These are phyloP conservation scores for Spialia ferax DNA, from an alignment of 2,888 invertebrate genomes.

Conservation along the genomic window DNA sequence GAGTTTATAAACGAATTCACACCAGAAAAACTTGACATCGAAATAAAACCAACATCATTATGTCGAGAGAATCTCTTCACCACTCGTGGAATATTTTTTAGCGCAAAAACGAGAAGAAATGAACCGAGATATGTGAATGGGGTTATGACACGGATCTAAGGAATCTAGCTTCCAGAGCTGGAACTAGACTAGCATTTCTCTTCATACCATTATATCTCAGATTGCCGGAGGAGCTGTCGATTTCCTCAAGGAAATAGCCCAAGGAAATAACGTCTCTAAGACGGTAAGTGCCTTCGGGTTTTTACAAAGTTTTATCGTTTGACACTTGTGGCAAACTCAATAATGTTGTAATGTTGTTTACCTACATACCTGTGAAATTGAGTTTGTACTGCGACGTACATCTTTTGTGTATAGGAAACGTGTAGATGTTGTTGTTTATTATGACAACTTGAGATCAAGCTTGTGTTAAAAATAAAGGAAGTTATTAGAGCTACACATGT, in stretches of 20 bases:
- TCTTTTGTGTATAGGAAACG: background rate
- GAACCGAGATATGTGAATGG: conserved; percentile 43
- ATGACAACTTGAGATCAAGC: background rate
- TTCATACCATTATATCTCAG: conserved; percentile 48
- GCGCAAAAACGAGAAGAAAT: conserved; percentile 35
- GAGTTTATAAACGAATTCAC: conserved; percentile 17
- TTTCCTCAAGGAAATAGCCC: conserved; percentile 57
- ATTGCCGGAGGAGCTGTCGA: conserved; percentile 53
- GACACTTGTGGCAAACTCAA: conserved; percentile 13
- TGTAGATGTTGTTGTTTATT: background rate
- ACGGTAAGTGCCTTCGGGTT: conserved; percentile 41
- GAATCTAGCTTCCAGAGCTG: conserved; percentile 46
- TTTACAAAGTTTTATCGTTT: conserved; percentile 20
- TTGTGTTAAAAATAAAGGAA: background rate
- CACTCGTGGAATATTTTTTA: conserved; percentile 35
- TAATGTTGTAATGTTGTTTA: conserved; percentile 18
- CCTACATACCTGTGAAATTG: conserved; percentile 19
- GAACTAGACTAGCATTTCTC: conserved; percentile 53
- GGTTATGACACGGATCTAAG: conserved; percentile 55
- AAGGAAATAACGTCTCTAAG: conserved; percentile 56
- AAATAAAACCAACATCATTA: conserved; percentile 38
- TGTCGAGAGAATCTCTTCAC: conserved; percentile 34
- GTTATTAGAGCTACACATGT: background rate
- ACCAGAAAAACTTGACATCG: conserved; percentile 28
- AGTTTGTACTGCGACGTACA: conserved; percentile 7